phyloP scores from a whole-genome alignment of 2,888 invertebrate species.

The Hedya salicella region DNA sequence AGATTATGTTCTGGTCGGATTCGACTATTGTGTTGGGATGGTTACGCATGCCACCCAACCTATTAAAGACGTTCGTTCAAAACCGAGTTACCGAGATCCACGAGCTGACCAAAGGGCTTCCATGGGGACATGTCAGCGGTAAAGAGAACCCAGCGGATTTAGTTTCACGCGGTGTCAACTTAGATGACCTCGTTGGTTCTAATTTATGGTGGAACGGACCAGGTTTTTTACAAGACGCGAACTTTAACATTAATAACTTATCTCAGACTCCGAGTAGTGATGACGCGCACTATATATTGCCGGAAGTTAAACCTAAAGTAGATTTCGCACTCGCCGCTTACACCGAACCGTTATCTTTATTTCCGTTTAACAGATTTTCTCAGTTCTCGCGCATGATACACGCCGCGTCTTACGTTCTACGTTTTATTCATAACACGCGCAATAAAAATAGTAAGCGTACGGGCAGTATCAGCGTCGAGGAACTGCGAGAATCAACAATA shows the following conservation, averaged over 20 bases:
- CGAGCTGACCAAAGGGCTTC: background rate
- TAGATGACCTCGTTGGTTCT: slow-evolving; percentile 37
- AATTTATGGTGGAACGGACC: slow-evolving; percentile 49
- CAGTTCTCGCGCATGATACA: slow-evolving; percentile 38
- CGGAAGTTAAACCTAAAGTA: slow-evolving; percentile 32
- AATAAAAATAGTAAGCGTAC: slow-evolving; percentile 6
- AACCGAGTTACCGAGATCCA: slow-evolving; percentile 49
- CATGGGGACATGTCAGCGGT: slow-evolving; percentile 47
- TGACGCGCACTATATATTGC: slow-evolving; percentile 27
- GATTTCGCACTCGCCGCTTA: slow-evolving; percentile 17
- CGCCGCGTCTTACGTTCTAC: slow-evolving; percentile 41
- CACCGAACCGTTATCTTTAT: slow-evolving; percentile 8
- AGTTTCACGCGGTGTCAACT: slow-evolving; percentile 45
- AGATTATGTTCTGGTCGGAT: slow-evolving; percentile 48
- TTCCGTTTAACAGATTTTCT: slow-evolving; percentile 40
- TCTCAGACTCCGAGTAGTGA: background rate
- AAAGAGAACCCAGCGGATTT: slow-evolving; percentile 49
- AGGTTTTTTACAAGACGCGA: slow-evolving; percentile 32
- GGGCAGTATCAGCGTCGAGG: slow-evolving; percentile 3
- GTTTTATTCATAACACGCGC: slow-evolving; percentile 44
- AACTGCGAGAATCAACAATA: background rate
- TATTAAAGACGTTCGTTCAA: slow-evolving; percentile 42
- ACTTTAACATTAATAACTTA: slow-evolving; percentile 16
- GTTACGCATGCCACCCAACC: slow-evolving; percentile 36
- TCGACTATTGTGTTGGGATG: slow-evolving; percentile 46